A percentile compares a stretch with the other conserved stretches of the same genome.
phyloP scores from a whole-genome alignment of 2,888 invertebrate genomes.

The Malachius bipustulatus region DNA sequence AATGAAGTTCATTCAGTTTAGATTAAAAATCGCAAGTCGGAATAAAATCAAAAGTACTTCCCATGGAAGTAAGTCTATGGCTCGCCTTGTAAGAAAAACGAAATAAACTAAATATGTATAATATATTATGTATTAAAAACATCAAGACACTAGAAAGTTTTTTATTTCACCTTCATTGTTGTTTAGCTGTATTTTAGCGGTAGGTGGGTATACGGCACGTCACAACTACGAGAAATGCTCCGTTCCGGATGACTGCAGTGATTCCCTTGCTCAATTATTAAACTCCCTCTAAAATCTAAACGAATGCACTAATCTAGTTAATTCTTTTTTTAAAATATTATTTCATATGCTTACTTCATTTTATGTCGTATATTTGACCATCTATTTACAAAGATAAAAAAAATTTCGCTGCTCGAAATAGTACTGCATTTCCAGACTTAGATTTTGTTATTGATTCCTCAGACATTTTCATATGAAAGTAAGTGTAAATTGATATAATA shows the following conservation, averaged over 20 bases:
- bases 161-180: conserved; percentile 3
- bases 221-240: not conserved
- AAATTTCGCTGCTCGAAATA: not conserved
- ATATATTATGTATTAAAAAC: not conserved
- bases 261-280: not conserved
- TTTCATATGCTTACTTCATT: conserved; percentile 1
- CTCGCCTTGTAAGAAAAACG: too few species aligned
- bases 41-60: conserved; percentile 6
- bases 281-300: conserved; percentile 1
- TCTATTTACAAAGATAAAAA: not conserved
- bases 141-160: conserved; percentile 2
- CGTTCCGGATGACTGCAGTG: not conserved
- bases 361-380: not conserved
- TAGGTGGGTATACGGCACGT: not conserved
- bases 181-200: too few species aligned
- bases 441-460: not conserved
- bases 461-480: not conserved
- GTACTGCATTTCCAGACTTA: not conserved
- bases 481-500: not conserved
- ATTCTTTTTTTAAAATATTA: conserved; percentile 1
- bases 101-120: too few species aligned
- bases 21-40: conserved; percentile 6
- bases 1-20: conserved; percentile 6
- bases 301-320: conserved; percentile 1
- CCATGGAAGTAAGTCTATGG: conserved; percentile 5